Evolutionary conservation across 2,113 vertebrate species (phyloP).

Genomic region (Axis porcinus): DNA sequence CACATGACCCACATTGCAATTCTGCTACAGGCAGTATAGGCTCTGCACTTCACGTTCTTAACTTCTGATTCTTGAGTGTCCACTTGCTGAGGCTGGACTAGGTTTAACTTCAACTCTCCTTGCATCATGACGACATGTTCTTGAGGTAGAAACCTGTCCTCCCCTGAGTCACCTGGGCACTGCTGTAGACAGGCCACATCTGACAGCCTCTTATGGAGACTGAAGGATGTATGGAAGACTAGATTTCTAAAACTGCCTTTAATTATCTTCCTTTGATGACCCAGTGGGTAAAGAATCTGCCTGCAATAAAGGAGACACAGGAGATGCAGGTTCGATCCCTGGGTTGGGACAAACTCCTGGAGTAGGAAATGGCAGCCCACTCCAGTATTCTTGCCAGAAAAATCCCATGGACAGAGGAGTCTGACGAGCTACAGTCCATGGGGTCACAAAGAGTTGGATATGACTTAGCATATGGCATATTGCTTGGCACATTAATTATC

Average conservation of each 20-base stretch:
- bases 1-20: fast-evolving
- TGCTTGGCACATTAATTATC: background rate
- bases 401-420: too few species aligned
- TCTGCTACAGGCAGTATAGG: background rate
- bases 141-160: background rate
- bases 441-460: too few species aligned
- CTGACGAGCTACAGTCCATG: too few species aligned
- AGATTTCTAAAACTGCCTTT: background rate
- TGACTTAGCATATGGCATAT: too few species aligned
- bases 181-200: background rate
- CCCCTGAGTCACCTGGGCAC: background rate
- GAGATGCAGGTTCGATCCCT: background rate
- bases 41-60: background rate
- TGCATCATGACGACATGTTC: background rate
- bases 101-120: background rate
- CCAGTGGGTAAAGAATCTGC: background rate
- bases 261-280: background rate
- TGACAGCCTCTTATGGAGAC: background rate
- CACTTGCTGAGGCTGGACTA: background rate
- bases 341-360: background rate
- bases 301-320: background rate
- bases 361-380: background rate
- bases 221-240: background rate
- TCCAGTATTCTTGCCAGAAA: too few species aligned
- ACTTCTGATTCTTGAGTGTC: background rate